phyloP scores from a whole-genome alignment of 2,113 vertebrate species.

The Notechis scutatus region DNA sequence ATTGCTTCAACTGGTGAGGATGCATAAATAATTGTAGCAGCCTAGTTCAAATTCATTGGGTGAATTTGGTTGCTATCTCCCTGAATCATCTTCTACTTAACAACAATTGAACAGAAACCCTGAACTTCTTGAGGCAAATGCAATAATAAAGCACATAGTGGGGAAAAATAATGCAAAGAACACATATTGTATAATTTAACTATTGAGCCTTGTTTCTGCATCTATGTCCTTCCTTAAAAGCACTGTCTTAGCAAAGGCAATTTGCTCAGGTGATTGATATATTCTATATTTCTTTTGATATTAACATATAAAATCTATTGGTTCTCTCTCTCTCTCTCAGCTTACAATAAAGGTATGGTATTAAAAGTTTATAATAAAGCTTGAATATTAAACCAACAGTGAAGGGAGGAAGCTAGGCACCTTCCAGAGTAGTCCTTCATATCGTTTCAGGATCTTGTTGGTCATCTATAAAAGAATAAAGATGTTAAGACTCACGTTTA shows the following conservation, averaged over 20 bases:
- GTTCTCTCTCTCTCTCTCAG: not conserved
- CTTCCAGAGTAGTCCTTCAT: conserved; percentile 90
- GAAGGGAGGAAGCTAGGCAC: conserved; percentile 56
- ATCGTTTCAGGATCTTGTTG: conserved; percentile 71
- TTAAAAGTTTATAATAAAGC: not conserved
- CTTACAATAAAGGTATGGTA: not conserved
- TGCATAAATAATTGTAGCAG: no score
- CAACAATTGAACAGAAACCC: not conserved
- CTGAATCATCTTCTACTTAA: not conserved
- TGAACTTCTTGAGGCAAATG: not conserved
- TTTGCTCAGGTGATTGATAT: not conserved
- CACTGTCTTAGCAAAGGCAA: not conserved
- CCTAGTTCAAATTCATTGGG: not conserved
- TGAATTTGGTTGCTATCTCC: not conserved
- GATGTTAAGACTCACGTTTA: conserved; percentile 6
- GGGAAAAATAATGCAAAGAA: not conserved
- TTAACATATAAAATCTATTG: not conserved
- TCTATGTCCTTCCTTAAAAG: not conserved
- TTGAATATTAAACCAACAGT: not conserved
- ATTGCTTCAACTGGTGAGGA: not conserved
- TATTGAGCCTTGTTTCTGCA: not conserved
- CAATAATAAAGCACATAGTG: not conserved
- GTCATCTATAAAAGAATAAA: conserved; percentile 62
- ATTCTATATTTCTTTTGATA: not conserved
- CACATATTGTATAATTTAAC: not conserved